Evolutionary conservation across 64 coral and sea anemone species (phyloP), one percentile per base, ranked within the genome.

Genomic region (Dendrophyllia cribrosa): DNA sequence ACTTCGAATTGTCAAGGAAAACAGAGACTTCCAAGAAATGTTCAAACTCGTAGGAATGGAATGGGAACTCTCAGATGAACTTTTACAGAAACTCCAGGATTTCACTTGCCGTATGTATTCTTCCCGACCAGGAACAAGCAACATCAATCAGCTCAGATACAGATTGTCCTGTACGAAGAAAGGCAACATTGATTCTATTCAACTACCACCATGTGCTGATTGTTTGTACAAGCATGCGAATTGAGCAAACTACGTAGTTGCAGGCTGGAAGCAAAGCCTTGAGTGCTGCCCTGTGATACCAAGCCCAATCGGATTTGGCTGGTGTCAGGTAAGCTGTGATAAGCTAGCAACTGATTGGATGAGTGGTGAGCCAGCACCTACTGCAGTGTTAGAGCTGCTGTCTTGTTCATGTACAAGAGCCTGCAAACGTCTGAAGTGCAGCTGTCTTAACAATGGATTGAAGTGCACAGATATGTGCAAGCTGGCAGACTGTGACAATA

Each of bases 391-490:
- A 50, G 91, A 93, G 83, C 64, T 93, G 19, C 80, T 92, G 6
- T 86, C 90, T 7, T 92, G 90, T 63, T 72, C 86, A 34, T 93
- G 82, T 66, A 88, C 64, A 17, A 77, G 77, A 76, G 48, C 46
- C 15, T 93, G 91, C 75, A 72, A 79, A 70, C 74, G 71, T 45
- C 74, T 73, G 55, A 78, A 14, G 22, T 79, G 83, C 74, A 76
- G 60, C 12, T 93, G 83, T 58, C 58, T 93, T 88, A 44, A 23
- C 19, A 93, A 72, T 88, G 74, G 91, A 22, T 64, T 87, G 7
- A 75, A 83, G 64, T 94, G 92, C 46, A 94, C 92, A 44, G 86
- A 89, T 15, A 70, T 88, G 25, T 94, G 92, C 85, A 78, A 67
- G 51, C 77, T 84, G 56, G 48, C 82, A 75, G 87, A 94, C 0